Conservation (phyloP, 53 echinoderm and acorn worm species). For the Crossaster papposus region DNA sequence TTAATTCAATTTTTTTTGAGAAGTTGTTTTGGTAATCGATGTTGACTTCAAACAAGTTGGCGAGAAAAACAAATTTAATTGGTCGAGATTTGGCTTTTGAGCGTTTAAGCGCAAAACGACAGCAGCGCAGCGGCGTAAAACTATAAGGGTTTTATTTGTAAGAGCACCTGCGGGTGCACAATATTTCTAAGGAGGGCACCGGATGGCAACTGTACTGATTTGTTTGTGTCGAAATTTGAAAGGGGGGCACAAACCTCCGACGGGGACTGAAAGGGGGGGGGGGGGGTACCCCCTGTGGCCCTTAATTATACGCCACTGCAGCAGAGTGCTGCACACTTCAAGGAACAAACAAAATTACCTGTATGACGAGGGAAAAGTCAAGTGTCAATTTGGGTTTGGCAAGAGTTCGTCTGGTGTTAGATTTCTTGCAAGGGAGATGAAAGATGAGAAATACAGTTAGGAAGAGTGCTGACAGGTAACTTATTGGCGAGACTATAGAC, state of each 20-base stretch:
- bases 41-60: constrained; percentile 24
- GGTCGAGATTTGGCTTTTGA: not conserved
- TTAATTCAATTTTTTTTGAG: constrained; percentile 18
- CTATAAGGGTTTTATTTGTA: too few species aligned
- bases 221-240: too few species aligned
- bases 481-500: not conserved
- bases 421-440: not conserved
- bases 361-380: not conserved
- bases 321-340: too few species aligned
- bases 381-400: not conserved
- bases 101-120: not conserved
- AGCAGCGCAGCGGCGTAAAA: too few species aligned
- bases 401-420: not conserved
- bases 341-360: not conserved
- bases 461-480: not conserved
- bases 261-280: too few species aligned
- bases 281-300: too few species aligned
- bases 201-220: too few species aligned
- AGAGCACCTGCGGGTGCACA: too few species aligned
- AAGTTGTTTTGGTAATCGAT: constrained; percentile 23
- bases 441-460: not conserved
- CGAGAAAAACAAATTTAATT: not conserved
- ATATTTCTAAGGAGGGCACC: too few species aligned
- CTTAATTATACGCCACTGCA: too few species aligned
- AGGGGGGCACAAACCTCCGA: too few species aligned